These are phyloP conservation scores for Brienomyrus brachyistius DNA, from an alignment of 2,113 vertebrate species.

Conservation along the genomic window DNA sequence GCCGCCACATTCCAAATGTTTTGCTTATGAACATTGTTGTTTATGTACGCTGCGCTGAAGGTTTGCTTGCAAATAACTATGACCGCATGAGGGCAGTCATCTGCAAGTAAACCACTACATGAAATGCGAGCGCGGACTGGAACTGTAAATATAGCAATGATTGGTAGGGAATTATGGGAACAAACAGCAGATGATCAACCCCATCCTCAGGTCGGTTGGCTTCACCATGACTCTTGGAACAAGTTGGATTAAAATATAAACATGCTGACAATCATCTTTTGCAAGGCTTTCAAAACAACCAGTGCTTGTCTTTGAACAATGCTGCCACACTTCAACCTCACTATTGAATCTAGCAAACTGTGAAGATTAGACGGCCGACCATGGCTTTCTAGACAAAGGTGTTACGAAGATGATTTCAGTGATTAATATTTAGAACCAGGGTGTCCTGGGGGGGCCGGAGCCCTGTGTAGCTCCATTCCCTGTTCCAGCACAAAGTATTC, in stretches of 20 bases:
- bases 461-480: too few species aligned
- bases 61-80: background rate
- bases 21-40: background rate
- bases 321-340: background rate
- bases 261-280: background rate
- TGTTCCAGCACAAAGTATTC: too few species aligned
- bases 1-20: background rate
- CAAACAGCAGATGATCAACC: background rate
- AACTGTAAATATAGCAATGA: background rate
- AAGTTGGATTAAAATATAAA: background rate
- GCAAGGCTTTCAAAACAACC: background rate
- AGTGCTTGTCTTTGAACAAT: background rate
- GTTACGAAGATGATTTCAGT: background rate
- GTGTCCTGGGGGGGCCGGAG: too few species aligned
- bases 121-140: background rate
- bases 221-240: background rate
- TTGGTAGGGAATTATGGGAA: background rate
- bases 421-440: background rate
- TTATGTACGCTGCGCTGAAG: background rate
- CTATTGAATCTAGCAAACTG: background rate
- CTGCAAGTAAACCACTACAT: background rate
- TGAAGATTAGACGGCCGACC: background rate
- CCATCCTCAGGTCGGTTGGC: background rate
- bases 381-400: background rate
- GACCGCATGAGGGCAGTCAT: slow-evolving; percentile 1